Evolutionary conservation across 2,888 invertebrate species (phyloP).

Genomic region (Eilema caniola): DNA sequence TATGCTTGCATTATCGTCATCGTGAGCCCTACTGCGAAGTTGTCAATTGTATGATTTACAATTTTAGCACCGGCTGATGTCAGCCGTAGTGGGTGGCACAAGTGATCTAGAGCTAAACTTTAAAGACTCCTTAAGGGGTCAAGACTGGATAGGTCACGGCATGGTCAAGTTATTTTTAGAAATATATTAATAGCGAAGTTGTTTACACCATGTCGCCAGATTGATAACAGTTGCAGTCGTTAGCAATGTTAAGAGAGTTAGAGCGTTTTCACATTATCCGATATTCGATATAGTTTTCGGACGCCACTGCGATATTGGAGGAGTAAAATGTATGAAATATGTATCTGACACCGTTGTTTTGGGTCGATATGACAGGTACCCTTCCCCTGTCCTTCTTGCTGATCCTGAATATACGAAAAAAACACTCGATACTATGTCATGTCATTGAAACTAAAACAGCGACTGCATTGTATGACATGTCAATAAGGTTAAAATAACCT

Average conservation of each 20-base stretch:
- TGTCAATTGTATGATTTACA: neutral
- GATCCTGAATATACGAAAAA: no score
- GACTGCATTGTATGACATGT: no score
- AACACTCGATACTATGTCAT: no score
- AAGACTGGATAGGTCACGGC: constrained; percentile 48
- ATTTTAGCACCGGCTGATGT: neutral
- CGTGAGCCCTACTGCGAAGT: neutral
- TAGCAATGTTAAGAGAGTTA: constrained; percentile 34
- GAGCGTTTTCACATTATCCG: no score
- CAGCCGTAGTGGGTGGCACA: constrained; percentile 35
- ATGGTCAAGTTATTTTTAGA: constrained; percentile 59
- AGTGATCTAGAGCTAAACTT: constrained; percentile 48
- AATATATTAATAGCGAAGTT: constrained; percentile 65
- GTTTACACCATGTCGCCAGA: constrained; percentile 64
- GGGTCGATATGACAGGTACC: no score
- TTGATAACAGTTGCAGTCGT: constrained; percentile 51
- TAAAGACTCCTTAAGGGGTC: constrained; percentile 53
- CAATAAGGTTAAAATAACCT: no score
- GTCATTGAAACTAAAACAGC: no score
- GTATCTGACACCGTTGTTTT: no score
- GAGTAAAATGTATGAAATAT: no score
- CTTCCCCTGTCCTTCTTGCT: no score
- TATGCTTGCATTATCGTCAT: neutral
- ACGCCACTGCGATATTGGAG: no score
- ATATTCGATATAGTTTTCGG: no score